Percentiles rank a stretch among this genome's conserved stretches.
phyloP scores from a whole-genome alignment of 2,113 vertebrate genomes.

The Dipodomys ordii region DNA sequence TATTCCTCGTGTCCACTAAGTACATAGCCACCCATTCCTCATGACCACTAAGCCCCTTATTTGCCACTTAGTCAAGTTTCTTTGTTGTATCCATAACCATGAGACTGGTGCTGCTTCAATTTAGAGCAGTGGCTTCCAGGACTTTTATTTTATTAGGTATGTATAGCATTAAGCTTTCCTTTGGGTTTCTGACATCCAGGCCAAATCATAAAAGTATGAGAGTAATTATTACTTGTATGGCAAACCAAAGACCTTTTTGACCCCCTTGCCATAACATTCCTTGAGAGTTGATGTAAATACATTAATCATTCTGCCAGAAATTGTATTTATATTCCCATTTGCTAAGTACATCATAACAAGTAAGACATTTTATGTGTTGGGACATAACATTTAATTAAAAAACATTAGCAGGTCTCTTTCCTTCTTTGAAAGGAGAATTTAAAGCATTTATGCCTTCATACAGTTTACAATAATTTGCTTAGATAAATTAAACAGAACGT shows the following conservation, averaged over 20 bases:
- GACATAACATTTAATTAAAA: slow-evolving; percentile 44
- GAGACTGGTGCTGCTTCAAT: not conserved
- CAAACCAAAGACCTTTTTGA: slow-evolving; percentile 37
- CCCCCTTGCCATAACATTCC: slow-evolving; percentile 1
- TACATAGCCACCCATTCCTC: too few species aligned
- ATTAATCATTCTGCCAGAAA: slow-evolving; percentile 64
- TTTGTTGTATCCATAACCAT: not conserved
- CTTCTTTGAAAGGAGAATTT: slow-evolving; percentile 54
- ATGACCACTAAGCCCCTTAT: not conserved
- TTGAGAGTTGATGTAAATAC: slow-evolving; percentile 51
- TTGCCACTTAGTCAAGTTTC: not conserved
- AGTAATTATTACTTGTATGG: slow-evolving; percentile 45
- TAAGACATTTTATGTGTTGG: slow-evolving; percentile 40
- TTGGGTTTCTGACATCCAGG: slow-evolving; percentile 19
- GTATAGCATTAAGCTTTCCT: not conserved
- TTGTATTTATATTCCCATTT: slow-evolving; percentile 53
- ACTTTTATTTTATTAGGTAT: not conserved
- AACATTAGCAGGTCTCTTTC: slow-evolving; percentile 12
- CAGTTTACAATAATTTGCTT: slow-evolving; percentile 50
- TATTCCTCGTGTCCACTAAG: not conserved
- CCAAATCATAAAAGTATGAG: not conserved
- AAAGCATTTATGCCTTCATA: not conserved
- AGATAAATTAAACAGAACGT: slow-evolving; percentile 4
- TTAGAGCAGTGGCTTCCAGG: not conserved
- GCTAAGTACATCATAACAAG: slow-evolving; percentile 52